phyloP scores from a whole-genome alignment of 92 coral and sea anemone genomes.

The Zoanthus solanderi region DNA sequence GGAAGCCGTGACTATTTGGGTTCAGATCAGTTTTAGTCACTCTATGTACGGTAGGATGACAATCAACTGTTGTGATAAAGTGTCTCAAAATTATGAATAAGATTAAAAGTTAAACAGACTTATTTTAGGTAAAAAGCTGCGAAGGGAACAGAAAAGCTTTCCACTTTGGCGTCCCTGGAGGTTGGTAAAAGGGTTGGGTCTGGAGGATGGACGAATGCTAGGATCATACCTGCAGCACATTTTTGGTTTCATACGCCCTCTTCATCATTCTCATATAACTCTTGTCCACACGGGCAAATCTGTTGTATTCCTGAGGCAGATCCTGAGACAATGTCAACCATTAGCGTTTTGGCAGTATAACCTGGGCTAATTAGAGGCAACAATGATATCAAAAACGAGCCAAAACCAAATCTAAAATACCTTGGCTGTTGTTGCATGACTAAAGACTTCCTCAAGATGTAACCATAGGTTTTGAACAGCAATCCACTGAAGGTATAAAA shows the following conservation, averaged over 20 bases:
- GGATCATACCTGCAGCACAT: constrained; percentile 86
- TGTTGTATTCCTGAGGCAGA: constrained; percentile 91
- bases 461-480: constrained; percentile 97
- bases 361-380: not conserved
- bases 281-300: constrained; percentile 97
- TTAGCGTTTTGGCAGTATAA: not conserved
- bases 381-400: not conserved
- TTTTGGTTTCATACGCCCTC: constrained; percentile 95
- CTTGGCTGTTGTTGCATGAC: constrained; percentile 92
- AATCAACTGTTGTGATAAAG: too few species aligned
- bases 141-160: too few species aligned
- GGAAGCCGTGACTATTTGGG: too few species aligned
- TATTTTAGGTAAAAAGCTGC: too few species aligned
- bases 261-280: constrained; percentile 99
- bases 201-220: not conserved
- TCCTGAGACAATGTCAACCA: constrained; percentile 62
- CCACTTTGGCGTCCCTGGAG: not conserved
- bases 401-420: constrained; percentile 26
- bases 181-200: not conserved
- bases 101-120: not conserved
- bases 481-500: constrained; percentile 76
- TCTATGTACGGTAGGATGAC: too few species aligned
- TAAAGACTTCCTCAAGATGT: constrained; percentile 93
- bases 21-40: too few species aligned
- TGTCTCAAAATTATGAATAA: too few species aligned